A percentile compares a stretch with the other conserved stretches of the same genome.
These are phyloP conservation scores for Amblyraja radiata DNA, from an alignment of 2,797 vertebrate species.

Conservation along the genomic window DNA sequence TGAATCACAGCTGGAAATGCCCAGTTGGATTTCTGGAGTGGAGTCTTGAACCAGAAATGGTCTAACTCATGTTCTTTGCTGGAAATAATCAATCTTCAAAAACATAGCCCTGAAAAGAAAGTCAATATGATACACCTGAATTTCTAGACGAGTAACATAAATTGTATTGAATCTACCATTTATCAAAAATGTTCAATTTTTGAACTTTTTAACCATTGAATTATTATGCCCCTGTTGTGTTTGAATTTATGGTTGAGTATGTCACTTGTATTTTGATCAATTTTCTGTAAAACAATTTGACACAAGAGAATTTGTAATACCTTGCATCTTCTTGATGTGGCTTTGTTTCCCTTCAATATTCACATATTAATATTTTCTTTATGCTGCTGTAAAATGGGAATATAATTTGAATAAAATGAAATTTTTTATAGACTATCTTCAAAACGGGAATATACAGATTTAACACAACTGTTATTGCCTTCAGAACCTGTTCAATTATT, in stretches of 20 bases:
- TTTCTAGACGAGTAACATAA: too few relatives aligned
- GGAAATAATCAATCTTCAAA: too few relatives aligned
- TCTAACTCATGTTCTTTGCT: too few relatives aligned
- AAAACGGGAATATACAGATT: neutral
- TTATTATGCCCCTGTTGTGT: neutral
- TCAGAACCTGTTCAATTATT: slow-evolving; percentile 89
- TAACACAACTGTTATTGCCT: slow-evolving; percentile 40
- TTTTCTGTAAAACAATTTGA: neutral
- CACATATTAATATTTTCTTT: neutral
- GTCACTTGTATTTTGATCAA: neutral
- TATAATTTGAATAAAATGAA: neutral
- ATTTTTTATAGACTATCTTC: neutral
- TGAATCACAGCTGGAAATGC: too few relatives aligned
- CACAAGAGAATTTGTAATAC: neutral
- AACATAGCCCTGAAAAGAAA: too few relatives aligned
- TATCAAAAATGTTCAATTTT: neutral
- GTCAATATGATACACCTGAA: too few relatives aligned
- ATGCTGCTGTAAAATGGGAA: neutral
- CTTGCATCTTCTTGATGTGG: neutral
- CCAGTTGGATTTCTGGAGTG: too few relatives aligned
- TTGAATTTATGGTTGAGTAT: neutral
- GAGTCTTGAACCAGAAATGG: too few relatives aligned
- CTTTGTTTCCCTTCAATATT: neutral
- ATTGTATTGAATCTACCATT: neutral
- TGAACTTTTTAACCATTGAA: neutral